Evolutionary conservation across 23 tunicate genomes (phyloP).

Genomic region (Oikopleura dioica): DNA sequence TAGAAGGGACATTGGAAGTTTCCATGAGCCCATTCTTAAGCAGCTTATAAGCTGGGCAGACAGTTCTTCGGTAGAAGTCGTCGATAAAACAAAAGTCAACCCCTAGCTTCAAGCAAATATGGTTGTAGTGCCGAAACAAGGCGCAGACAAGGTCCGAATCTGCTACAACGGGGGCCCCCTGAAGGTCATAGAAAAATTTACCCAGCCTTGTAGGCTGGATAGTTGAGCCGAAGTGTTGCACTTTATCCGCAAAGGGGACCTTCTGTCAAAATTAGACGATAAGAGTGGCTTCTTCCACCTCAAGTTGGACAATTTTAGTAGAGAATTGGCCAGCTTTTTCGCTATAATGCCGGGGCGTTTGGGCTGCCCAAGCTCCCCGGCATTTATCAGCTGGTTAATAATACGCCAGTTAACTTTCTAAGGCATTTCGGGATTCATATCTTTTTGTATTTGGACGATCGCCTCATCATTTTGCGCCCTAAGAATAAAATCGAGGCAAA

Average conservation of each 20-base stretch:
- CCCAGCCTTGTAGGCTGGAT: background rate
- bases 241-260: background rate
- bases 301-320: background rate
- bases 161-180: background rate
- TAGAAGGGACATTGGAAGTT: too few relatives aligned
- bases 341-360: background rate
- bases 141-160: background rate
- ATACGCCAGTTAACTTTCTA: background rate
- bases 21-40: background rate
- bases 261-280: background rate
- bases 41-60: background rate
- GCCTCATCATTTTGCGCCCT: background rate
- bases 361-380: background rate
- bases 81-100: background rate
- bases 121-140: background rate
- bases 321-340: background rate
- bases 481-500: background rate
- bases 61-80: background rate
- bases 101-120: background rate
- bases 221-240: background rate
- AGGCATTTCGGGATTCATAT: background rate
- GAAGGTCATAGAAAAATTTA: background rate
- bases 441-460: background rate
- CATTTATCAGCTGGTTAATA: background rate
- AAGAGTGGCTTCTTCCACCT: background rate